phyloP scores from a whole-genome alignment of 2,888 invertebrate species.

The Patella depressa region DNA sequence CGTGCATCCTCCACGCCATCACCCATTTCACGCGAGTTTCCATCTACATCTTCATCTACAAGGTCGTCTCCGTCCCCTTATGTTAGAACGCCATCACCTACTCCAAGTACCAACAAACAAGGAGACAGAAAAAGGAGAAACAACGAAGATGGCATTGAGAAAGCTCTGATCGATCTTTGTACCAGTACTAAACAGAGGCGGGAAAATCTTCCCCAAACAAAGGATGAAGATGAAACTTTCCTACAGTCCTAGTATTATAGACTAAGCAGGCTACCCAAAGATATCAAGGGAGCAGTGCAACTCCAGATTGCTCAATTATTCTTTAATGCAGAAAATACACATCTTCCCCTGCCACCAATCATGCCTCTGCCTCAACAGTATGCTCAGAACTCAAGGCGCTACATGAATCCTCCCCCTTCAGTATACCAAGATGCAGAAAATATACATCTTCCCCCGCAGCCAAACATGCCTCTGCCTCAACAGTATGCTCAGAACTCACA shows the following conservation, averaged over 20 bases:
- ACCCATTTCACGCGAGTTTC: neutral
- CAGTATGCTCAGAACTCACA: neutral
- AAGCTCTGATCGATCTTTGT: neutral
- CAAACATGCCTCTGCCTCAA: slow-evolving; percentile 16
- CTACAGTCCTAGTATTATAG: neutral
- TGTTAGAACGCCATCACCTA: neutral
- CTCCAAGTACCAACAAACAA: neutral
- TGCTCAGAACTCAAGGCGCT: neutral
- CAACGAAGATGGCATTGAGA: neutral
- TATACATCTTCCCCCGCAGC: neutral
- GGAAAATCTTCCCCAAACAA: neutral
- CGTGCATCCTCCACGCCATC: neutral
- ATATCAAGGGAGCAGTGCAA: neutral
- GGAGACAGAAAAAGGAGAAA: neutral
- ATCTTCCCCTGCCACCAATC: neutral
- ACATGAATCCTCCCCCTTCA: no score
- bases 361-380: slow-evolving; percentile 10
- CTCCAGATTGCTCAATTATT: slow-evolving; percentile 20
- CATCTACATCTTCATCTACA: neutral
- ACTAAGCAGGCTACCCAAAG: slow-evolving; percentile 11
- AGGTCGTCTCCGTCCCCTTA: neutral
- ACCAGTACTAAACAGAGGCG: neutral
- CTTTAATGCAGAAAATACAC: slow-evolving; percentile 23
- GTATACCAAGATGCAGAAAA: slow-evolving; percentile 22
- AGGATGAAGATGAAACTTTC: neutral